phyloP scores from a whole-genome alignment of 2,113 vertebrate species.

The Hippocampus barbouri region DNA sequence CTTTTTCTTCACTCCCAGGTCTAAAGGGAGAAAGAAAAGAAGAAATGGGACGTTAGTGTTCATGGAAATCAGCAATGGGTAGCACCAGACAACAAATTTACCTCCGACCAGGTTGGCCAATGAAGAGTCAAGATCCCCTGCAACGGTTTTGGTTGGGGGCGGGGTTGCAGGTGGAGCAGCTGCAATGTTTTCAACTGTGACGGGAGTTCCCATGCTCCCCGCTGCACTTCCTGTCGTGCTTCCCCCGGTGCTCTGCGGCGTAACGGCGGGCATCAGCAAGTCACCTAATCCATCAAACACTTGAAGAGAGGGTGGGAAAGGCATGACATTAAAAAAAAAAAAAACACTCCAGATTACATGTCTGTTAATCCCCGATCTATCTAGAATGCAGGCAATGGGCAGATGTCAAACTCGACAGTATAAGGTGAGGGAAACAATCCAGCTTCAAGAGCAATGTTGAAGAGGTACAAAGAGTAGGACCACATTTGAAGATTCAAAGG shows the following conservation, averaged over 20 bases:
- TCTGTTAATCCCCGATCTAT: slow-evolving; percentile 17
- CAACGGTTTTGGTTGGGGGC: slow-evolving; percentile 77
- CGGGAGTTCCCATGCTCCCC: slow-evolving; percentile 55
- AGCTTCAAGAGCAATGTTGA: slow-evolving; percentile 11
- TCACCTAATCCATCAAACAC: slow-evolving; percentile 96
- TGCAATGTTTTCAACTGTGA: slow-evolving; percentile 42
- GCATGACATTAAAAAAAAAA: slow-evolving; percentile 29
- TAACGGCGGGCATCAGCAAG: slow-evolving; percentile 93
- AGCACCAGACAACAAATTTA: slow-evolving; percentile 60
- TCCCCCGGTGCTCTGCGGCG: slow-evolving; percentile 83
- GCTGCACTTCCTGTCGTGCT: slow-evolving; percentile 62
- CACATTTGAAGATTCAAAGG: slow-evolving; percentile 22
- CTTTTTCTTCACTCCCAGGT: slow-evolving; percentile 96
- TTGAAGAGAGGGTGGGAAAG: slow-evolving; percentile 41
- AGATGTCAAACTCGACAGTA: slow-evolving; percentile 14
- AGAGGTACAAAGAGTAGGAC: slow-evolving; percentile 29
- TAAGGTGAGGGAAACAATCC: slow-evolving; percentile 12
- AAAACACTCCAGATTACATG: slow-evolving; percentile 36
- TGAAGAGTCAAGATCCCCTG: slow-evolving; percentile 91
- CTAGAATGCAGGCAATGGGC: slow-evolving; percentile 8
- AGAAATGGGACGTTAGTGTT: neutral
- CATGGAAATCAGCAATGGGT: neutral
- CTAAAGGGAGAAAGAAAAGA: slow-evolving; percentile 62
- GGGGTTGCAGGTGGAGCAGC: slow-evolving; percentile 65
- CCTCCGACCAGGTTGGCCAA: slow-evolving; percentile 96